Evolutionary conservation across 1,140 invertebrate genomes (phyloP), one percentile per base, ranked within the genome.

Genomic region (Notospermus geniculatus): DNA sequence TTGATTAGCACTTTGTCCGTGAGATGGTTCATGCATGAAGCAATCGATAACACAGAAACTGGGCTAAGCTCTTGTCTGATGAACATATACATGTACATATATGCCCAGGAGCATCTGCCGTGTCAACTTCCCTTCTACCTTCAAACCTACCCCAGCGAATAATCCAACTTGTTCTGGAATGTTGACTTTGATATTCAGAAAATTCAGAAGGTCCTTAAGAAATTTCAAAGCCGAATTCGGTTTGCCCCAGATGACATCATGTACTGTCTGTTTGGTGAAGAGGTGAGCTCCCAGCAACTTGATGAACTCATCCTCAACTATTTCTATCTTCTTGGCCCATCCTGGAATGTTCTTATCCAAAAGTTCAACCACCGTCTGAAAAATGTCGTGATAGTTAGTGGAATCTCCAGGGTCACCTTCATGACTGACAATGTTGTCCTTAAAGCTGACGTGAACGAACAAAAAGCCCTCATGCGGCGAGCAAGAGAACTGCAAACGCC

Each of bases 121-220:
- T 28, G 25, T 28, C 13, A 54, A n/a, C 25, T 54, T 29, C 28
- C n/a, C n/a, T n/a, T n/a, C n/a, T n/a, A n/a, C 17, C 11, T 41
- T 11, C 13, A 56, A 30, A 57, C 56, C 13, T 32, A 57, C 56
- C 30, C 56, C 56, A 22, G 25, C 36, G 43, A 57, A 57, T 22
- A 57, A 27, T 57, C 56, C 56, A 19, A 57, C 19, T 36, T 23
- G 4, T 9, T 50, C 46, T 4, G 46, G 46, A 50, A 36, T 36
- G 32, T 4, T 15, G 15, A 50, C 46, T 7, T 50, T n/a, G 25
- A 50, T 50, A n/a, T 27, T 4, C 4, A 50, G n/a, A 4, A 9
- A 7, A 7, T 50, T 50, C 46, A 50, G n/a, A 23, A 50, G 4
- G n/a, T 19, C 19, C 4, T 27, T 4, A n/a, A 50, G 4, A 9